Percentiles rank a stretch among this genome's conserved stretches.
phyloP scores from a whole-genome alignment of 2,888 invertebrate genomes.

The Andrena praecox region DNA sequence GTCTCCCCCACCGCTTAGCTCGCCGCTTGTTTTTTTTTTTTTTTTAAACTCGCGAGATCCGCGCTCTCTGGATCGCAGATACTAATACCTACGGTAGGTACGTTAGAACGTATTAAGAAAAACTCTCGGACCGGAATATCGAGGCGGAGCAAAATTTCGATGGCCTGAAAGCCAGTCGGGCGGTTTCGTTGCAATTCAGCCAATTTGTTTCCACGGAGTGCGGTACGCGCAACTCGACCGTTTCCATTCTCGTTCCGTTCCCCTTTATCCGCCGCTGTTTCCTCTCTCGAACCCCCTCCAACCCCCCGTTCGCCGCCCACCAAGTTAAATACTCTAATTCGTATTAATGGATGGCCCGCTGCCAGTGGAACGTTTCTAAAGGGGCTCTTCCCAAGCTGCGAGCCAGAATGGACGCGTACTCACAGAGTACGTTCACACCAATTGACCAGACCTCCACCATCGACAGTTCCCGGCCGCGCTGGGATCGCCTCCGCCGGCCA shows the following conservation, averaged over 20 bases:
- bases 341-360: constrained; percentile 81
- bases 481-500: constrained; percentile 9
- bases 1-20: background rate
- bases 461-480: constrained; percentile 14
- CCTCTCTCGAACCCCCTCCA: constrained; percentile 20
- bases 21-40: background rate
- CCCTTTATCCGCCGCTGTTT: constrained; percentile 17
- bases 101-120: no score
- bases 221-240: constrained; percentile 40
- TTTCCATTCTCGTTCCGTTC: constrained; percentile 46
- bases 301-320: constrained; percentile 20
- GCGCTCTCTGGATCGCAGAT: background rate
- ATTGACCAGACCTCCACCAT: constrained; percentile 47
- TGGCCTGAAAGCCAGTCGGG: background rate
- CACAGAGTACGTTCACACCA: constrained; percentile 66
- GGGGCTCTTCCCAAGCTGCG: constrained; percentile 66
- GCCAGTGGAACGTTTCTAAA: constrained; percentile 74
- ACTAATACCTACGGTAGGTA: no score
- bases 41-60: background rate
- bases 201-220: constrained; percentile 53
- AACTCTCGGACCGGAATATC: background rate
- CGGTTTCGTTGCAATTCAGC: constrained; percentile 37
- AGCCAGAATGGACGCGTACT: constrained; percentile 61
- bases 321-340: constrained; percentile 81
- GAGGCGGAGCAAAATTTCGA: background rate